Base-by-base conservation (phyloP, 2,797 vertebrate genomes). In the Tapera naevia region DNA sequence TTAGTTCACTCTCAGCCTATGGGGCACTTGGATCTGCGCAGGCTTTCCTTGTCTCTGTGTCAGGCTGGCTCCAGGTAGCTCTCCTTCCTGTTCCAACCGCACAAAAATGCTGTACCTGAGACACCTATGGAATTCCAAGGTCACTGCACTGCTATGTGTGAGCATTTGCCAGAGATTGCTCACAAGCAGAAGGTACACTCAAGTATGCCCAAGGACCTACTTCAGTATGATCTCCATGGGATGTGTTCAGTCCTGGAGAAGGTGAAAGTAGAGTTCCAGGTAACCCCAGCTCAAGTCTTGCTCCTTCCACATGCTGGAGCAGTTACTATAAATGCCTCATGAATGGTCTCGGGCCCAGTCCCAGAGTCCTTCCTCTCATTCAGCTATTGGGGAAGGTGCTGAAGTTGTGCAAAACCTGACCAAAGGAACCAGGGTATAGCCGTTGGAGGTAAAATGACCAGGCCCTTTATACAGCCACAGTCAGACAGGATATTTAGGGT, bases 41-140 rank as follows among this genome's bases (percentile, higher is more conserved):
- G 48, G 3, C 7, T 71, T 58, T 51, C 39, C 74, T 67, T 25
- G 65, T 35, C 24, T 41, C 69, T 33, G 17, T n/a, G 54, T 86
- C 70, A 45, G 48, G 51, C 64, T 35, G 53, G 60, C 60, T 64
- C 83, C 90, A 91, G 83, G 64, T 22, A 41, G 11, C 70, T 75
- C 46, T 89, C 57, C 53, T 60, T 89, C 67, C 93, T 89, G 69
- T 41, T 66, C 43, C 56, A 46, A 18, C 19, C 39, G 60, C 74
- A 91, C 53, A 72, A 79, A 92, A 43, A 14, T 3, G 54, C 74
- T 70, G 48, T 82, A 67, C 67, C 88, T 60, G 78, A 85, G 93
- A 91, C 80, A 82, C 78, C 90, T 64, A 73, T 74, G 78, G 93
- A 87, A 94, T 50, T 74, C 94, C 93, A 95, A 96, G 92, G 92